Evolutionary conservation across 2,888 invertebrate species (phyloP), one percentile per base, ranked within the genome.

Genomic region (Drosophila lacicola): DNA sequence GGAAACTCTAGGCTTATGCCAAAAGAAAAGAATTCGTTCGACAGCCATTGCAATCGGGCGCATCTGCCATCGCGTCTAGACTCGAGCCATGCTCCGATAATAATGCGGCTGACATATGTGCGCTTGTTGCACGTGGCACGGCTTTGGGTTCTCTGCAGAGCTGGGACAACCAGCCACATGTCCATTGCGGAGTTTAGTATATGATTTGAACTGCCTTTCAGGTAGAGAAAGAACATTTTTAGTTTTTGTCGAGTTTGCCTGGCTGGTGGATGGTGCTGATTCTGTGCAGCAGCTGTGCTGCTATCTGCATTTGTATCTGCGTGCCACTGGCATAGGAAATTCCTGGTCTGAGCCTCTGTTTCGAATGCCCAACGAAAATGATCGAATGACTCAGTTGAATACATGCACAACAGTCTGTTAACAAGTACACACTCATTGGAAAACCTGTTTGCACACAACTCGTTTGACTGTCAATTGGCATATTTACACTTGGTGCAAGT

Each of bases 101-200:
- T 65, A 80, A 79, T 60, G 42, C 68, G 37, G 44, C 60, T 42
- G 57, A 50, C 81, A 80, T 80, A 70, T 79, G 74, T 60, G 51
- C 8, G 53, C 36, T 29, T 29, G 29, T 29, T 74, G 68, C 78
- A 78, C 78, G 81, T 79, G 78, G 61, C 39, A 49, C 29, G 57
- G 36, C 11, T 69, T 41, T 36, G 14, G 29, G 21, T 21, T 14
- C 50, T 50, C 39, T 63, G 55, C 46, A 41, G 25, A 34, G 14
- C n/a, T 29, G 50, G 34, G 34, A 42, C 4, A 53, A 54, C 19
- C 60, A 39, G 17, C 51, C 73, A 69, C 62, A 78, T 78, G 78
- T 78, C 57, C 50, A 55, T 29, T 39, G 36, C 42, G 49, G 46
- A 29, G 34, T 61, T 51, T 41, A 34, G 56, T 65, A 74, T 64